A percentile compares a stretch with the other conserved stretches of the same genome.
These are phyloP conservation scores for Motacilla tschutschensis DNA, from an alignment of 2,113 vertebrate genomes.

Conservation along the genomic window DNA sequence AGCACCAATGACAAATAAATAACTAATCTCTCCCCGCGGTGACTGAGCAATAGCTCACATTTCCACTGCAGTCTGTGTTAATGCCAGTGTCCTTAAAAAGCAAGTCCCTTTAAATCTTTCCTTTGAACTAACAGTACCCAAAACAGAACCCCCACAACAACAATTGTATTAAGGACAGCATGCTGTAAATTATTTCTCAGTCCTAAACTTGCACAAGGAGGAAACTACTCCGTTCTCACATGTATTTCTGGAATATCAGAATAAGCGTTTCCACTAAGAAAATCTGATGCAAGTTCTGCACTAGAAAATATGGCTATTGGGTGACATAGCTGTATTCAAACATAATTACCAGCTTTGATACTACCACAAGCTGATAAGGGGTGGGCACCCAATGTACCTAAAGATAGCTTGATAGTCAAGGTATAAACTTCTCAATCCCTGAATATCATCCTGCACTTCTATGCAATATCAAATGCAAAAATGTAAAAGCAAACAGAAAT, in stretches of 20 bases:
- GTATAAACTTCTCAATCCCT: not conserved
- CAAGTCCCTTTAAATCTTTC: not conserved
- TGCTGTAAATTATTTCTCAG: not conserved
- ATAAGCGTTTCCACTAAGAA: not conserved
- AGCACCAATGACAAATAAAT: constrained; percentile 16
- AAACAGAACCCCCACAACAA: not conserved
- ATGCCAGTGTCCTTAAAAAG: not conserved
- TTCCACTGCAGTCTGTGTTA: not conserved
- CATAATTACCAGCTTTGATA: not conserved
- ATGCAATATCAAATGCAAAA: not conserved
- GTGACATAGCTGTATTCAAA: not conserved
- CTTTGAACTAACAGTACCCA: not conserved
- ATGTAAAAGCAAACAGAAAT: not conserved
- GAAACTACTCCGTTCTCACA: not conserved
- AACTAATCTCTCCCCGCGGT: not conserved
- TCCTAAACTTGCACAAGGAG: not conserved
- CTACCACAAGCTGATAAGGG: not conserved
- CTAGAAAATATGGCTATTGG: not conserved
- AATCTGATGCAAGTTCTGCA: not conserved
- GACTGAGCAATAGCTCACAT: not conserved
- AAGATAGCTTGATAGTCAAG: not conserved
- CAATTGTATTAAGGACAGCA: not conserved
- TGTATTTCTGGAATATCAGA: not conserved
- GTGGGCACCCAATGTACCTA: not conserved
- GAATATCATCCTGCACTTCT: not conserved